Percentiles rank a stretch among this genome's conserved stretches.
These are phyloP conservation scores for Phenacoccus solenopsis DNA, from an alignment of 1,140 invertebrate species.

Conservation along the genomic window DNA sequence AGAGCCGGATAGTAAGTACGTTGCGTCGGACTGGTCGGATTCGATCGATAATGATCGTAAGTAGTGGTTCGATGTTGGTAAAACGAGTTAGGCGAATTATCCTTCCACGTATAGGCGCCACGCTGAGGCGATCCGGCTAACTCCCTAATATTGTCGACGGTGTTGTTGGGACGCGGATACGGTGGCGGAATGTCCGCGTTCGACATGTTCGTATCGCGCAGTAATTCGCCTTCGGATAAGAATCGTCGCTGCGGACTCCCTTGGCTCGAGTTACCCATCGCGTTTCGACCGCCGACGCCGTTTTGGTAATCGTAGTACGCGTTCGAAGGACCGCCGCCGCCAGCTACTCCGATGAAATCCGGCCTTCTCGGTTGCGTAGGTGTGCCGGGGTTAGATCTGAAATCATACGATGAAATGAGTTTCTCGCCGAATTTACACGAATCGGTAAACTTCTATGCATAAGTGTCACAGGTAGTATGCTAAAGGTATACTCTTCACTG, in stretches of 20 bases:
- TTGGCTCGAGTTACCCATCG: slow-evolving; percentile 22
- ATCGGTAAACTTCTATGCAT: too few species aligned
- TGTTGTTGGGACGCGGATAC: slow-evolving; percentile 40
- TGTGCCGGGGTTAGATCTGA: slow-evolving; percentile 76
- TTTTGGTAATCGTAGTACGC: slow-evolving; percentile 40
- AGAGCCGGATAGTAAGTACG: slow-evolving; percentile 38
- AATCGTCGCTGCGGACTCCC: slow-evolving; percentile 68
- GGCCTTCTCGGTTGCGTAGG: slow-evolving; percentile 71
- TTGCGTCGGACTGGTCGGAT: slow-evolving; percentile 63
- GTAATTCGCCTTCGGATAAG: slow-evolving; percentile 69
- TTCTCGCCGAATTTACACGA: too few species aligned
- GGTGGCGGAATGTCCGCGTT: slow-evolving; percentile 34
- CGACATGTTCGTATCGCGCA: slow-evolving; percentile 44
- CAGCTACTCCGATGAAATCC: slow-evolving; percentile 65
- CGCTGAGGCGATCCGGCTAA: slow-evolving; percentile 70
- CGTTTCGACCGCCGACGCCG: slow-evolving; percentile 26
- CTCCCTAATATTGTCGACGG: slow-evolving; percentile 52
- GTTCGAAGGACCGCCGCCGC: slow-evolving; percentile 27
- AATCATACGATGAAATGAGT: too few species aligned
- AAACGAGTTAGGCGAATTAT: slow-evolving; percentile 44
- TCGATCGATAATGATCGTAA: slow-evolving; percentile 49
- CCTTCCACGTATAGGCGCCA: slow-evolving; percentile 72
- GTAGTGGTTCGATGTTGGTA: slow-evolving; percentile 32
- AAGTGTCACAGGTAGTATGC: too few species aligned
- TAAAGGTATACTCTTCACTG: too few species aligned